Evolutionary conservation across 2,888 invertebrate species (phyloP).

Genomic region (Gymnocheta viridis): DNA sequence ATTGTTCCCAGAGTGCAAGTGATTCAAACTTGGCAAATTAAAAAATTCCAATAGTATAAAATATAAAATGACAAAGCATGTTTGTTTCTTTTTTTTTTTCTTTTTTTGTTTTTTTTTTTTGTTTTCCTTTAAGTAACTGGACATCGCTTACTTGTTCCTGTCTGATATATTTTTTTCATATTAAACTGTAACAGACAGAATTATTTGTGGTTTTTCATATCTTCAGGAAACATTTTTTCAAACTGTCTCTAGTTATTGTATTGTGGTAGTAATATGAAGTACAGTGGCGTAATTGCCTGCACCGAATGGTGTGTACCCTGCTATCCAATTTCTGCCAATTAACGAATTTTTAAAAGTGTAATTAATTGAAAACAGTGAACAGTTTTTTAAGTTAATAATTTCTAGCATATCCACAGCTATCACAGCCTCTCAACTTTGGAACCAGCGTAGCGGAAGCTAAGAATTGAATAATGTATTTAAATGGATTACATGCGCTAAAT

Average conservation of each 20-base stretch:
- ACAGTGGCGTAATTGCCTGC: too few relatives aligned
- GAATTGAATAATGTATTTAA: too few relatives aligned
- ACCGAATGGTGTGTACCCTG: background rate
- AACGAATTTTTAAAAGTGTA: too few relatives aligned
- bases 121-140: background rate
- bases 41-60: background rate
- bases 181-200: slow-evolving; percentile 40
- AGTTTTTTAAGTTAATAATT: too few relatives aligned
- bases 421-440: too few relatives aligned
- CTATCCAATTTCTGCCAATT: background rate
- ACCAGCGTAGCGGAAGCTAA: too few relatives aligned
- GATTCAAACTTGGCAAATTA: background rate
- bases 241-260: slow-evolving; percentile 50
- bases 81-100: slow-evolving; percentile 26
- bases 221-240: slow-evolving; percentile 38
- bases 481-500: too few relatives aligned
- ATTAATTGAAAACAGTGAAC: too few relatives aligned
- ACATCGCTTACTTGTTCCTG: background rate
- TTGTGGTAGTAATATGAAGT: background rate
- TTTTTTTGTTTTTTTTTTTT: slow-evolving; percentile 27
- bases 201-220: slow-evolving; percentile 40
- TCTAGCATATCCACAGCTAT: too few relatives aligned
- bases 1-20: slow-evolving; percentile 22
- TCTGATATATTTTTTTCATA: slow-evolving; percentile 18
- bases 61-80: slow-evolving; percentile 1